These are phyloP conservation scores for Leucoptera coffeella DNA, from an alignment of 2,888 invertebrate genomes.

Conservation along the genomic window DNA sequence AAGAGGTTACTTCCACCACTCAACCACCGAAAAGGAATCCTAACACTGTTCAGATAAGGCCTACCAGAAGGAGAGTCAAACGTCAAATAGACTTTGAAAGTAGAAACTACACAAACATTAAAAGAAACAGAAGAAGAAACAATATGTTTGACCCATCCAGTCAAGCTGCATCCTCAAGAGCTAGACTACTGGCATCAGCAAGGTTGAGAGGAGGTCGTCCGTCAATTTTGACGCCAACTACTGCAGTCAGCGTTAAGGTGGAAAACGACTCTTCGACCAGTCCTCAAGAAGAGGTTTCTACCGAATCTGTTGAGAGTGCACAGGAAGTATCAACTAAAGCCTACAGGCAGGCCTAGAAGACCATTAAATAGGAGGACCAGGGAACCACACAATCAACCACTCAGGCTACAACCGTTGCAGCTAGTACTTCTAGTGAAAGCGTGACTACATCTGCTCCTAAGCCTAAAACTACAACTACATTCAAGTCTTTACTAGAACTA, in stretches of 20 bases:
- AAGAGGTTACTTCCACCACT: too few species aligned
- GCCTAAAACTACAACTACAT: constrained; percentile 40
- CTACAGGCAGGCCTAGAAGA: constrained; percentile 63
- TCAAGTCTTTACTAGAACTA: constrained; percentile 44
- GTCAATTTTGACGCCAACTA: too few species aligned
- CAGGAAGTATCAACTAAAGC: constrained; percentile 57
- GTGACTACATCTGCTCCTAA: constrained; percentile 37
- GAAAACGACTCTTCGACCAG: too few species aligned
- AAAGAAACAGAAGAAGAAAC: too few species aligned
- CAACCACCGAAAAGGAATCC: constrained; percentile 33
- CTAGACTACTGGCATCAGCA: too few species aligned
- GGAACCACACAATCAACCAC: constrained; percentile 52
- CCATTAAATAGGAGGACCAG: constrained; percentile 57
- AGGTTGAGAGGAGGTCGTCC: too few species aligned
- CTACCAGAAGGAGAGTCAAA: constrained; percentile 53
- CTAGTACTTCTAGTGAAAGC: constrained; percentile 26
- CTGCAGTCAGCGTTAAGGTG: too few species aligned
- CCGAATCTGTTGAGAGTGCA: constrained; percentile 58
- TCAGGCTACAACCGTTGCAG: constrained; percentile 28
- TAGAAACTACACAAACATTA: constrained; percentile 53
- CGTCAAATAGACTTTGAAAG: constrained; percentile 57
- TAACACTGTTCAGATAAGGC: constrained; percentile 53
- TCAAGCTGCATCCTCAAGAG: too few species aligned
- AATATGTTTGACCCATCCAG: too few species aligned
- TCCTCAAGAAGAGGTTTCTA: too few species aligned